Evolutionary conservation across 37 sponge, comb jelly and placozoan species (phyloP).

Genomic region (Oscarella lobularis): DNA sequence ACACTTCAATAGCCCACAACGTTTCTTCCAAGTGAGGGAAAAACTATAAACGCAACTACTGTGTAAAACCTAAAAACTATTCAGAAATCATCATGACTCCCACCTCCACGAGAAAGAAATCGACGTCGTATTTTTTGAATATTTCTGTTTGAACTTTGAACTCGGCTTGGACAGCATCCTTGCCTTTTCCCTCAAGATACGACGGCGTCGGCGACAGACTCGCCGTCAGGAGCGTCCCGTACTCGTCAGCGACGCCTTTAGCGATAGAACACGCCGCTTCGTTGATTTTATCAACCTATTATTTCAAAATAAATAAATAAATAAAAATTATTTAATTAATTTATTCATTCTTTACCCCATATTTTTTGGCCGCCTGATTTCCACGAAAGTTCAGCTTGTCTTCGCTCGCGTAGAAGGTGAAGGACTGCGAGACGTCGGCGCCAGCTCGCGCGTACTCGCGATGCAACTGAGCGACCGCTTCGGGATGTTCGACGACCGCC

Average conservation of each 20-base stretch:
- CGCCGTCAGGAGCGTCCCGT: background rate
- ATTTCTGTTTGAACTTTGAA: background rate
- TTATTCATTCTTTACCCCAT: background rate
- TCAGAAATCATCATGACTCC: too few relatives aligned
- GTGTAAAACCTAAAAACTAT: background rate
- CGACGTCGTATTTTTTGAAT: slow-evolving; percentile 5
- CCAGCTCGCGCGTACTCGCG: slow-evolving; percentile 7
- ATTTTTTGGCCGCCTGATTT: background rate
- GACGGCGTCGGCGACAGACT: background rate
- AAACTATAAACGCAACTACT: slow-evolving; percentile 3
- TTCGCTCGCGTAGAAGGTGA: slow-evolving; percentile 3
- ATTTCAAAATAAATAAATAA: too few relatives aligned
- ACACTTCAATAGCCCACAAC: slow-evolving; percentile 9
- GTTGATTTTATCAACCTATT: background rate
- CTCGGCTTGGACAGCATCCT: background rate
- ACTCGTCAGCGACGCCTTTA: background rate
- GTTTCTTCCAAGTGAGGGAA: slow-evolving; percentile 5
- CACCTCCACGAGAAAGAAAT: slow-evolving; percentile 9
- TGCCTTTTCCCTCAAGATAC: background rate
- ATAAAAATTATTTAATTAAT: too few relatives aligned
- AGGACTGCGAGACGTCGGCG: slow-evolving; percentile 8
- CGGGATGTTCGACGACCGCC: slow-evolving; percentile 14
- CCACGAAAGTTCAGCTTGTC: background rate
- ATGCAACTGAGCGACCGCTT: slow-evolving; percentile 9
- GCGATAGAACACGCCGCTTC: background rate